Conservation (phyloP, 2,113 vertebrate species). For the Oreochromis aureus region DNA sequence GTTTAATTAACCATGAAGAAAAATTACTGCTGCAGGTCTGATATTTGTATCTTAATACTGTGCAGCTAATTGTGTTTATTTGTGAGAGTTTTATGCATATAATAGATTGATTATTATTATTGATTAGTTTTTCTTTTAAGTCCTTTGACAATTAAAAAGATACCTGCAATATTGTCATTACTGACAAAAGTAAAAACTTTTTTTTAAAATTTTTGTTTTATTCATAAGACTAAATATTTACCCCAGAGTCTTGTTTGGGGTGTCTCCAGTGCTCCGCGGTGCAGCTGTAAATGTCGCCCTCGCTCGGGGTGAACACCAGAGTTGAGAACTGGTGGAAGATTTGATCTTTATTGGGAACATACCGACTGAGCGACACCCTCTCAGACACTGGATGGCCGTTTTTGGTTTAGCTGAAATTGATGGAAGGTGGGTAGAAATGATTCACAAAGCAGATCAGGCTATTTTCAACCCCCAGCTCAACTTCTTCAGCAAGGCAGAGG, state of each 20-base stretch:
- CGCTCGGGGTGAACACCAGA: conserved; percentile 21
- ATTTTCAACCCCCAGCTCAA: conserved; percentile 56
- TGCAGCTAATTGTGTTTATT: not conserved
- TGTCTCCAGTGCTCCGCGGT: conserved; percentile 30
- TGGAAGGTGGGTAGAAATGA: conserved; percentile 42
- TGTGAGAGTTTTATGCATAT: not conserved
- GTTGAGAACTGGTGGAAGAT: conserved; percentile 38
- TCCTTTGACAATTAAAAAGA: conserved; percentile 1
- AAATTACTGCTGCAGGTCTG: not conserved
- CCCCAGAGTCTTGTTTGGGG: conserved; percentile 31
- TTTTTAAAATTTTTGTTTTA: not conserved
- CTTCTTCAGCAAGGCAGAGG: conserved; percentile 36
- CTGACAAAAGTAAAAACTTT: not conserved
- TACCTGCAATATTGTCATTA: not conserved
- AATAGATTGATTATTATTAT: not conserved
- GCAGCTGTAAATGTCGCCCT: conserved; percentile 46
- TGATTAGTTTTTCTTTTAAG: not conserved
- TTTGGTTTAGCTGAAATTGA: conserved; percentile 43
- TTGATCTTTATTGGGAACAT: conserved; percentile 9
- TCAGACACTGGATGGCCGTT: not conserved
- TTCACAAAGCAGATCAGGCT: conserved; percentile 66
- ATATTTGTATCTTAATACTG: not conserved
- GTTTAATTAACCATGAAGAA: not conserved
- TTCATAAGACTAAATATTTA: not conserved
- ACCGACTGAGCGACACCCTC: not conserved